Conservation (phyloP, 2,113 vertebrate genomes). For the Crotalus helleri region DNA sequence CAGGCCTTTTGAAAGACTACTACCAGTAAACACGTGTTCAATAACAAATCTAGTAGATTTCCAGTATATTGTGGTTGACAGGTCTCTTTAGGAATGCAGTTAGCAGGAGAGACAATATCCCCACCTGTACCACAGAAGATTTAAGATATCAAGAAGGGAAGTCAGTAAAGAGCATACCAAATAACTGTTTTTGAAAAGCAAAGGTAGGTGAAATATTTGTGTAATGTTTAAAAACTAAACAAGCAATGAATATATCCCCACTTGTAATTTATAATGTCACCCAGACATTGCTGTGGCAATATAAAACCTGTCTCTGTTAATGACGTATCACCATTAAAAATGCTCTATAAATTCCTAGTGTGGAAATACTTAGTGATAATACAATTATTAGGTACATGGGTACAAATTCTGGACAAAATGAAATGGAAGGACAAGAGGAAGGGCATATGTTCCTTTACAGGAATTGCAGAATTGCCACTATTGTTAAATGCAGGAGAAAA, state of each 20-base stretch:
- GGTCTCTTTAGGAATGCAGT: neutral
- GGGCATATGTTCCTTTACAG: neutral
- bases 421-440: neutral
- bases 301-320: neutral
- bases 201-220: neutral
- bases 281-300: neutral
- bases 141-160: neutral
- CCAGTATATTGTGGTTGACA: neutral
- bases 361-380: neutral
- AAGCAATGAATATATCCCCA: neutral
- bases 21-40: neutral
- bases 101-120: neutral
- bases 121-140: neutral
- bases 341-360: neutral
- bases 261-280: neutral
- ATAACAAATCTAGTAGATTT: neutral
- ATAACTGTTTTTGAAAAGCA: neutral
- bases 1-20: neutral
- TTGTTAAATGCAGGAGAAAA: neutral
- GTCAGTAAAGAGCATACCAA: neutral
- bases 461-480: neutral
- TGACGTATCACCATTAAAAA: neutral
- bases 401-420: neutral
- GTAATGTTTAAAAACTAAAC: neutral
- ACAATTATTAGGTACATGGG: neutral